Conservation (phyloP, 2,113 vertebrate genomes). For the Eclectus roratus region DNA sequence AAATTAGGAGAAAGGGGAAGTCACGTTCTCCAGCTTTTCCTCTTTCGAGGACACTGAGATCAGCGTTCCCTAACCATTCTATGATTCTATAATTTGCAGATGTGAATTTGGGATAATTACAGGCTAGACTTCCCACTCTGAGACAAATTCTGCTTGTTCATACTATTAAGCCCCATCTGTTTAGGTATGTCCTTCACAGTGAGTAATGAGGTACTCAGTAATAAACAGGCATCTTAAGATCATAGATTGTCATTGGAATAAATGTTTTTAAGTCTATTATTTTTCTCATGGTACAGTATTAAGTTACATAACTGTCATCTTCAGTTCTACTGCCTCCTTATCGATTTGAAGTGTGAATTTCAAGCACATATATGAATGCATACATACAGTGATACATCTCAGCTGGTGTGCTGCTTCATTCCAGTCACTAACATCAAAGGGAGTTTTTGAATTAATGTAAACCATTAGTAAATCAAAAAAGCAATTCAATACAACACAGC, state of each 20-base stretch:
- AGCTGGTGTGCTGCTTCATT: conserved; percentile 6
- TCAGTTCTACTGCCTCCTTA: neutral
- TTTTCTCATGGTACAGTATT: neutral
- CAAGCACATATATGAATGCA: neutral
- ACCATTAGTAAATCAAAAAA: conserved; percentile 54
- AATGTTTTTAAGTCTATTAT: neutral
- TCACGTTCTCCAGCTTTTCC: neutral
- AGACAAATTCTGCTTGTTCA: neutral
- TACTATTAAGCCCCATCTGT: neutral
- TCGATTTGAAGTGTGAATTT: neutral
- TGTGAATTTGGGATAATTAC: neutral
- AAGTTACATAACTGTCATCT: neutral
- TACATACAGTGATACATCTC: neutral
- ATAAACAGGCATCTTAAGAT: neutral
- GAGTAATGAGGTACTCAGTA: neutral
- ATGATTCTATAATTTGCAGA: neutral
- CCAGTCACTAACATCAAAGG: neutral
- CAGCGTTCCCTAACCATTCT: neutral
- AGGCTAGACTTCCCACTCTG: neutral
- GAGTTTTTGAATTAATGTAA: conserved; percentile 49
- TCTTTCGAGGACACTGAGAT: neutral
- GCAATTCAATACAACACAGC: conserved; percentile 20
- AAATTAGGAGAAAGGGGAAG: neutral
- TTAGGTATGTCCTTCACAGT: neutral
- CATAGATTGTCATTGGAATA: neutral